These are phyloP conservation scores for Coecobrya sp. DNA, from an alignment of 2,888 invertebrate genomes.

Conservation along the genomic window DNA sequence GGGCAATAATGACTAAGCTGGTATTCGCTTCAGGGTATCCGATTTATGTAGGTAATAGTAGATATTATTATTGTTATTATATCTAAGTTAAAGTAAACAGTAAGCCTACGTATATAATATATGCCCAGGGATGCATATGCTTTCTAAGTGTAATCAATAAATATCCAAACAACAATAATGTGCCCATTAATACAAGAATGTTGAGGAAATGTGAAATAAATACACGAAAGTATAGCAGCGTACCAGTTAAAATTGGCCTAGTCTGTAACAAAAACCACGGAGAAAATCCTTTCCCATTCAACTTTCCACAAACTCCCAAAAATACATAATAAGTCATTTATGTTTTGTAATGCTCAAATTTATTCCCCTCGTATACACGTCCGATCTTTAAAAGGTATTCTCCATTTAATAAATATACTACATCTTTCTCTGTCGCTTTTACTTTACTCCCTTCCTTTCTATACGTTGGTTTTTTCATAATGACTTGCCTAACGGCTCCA, in stretches of 20 bases:
- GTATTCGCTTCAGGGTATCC: constrained; percentile 12
- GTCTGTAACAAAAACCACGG: not conserved
- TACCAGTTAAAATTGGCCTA: constrained; percentile 9
- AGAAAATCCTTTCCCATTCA: not conserved
- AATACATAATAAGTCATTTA: not conserved
- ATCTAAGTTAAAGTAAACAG: not conserved
- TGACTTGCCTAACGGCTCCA: constrained; percentile 45
- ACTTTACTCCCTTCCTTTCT: not conserved
- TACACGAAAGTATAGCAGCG: not conserved
- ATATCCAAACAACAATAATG: not conserved
- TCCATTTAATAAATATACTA: not conserved
- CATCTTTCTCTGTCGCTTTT: not conserved
- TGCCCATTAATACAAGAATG: not conserved
- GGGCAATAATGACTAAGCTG: constrained; percentile 3
- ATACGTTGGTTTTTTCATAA: constrained; percentile 48
- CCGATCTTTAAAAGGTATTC: not conserved
- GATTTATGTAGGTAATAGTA: not conserved
- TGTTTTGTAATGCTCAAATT: not conserved
- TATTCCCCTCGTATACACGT: not conserved
- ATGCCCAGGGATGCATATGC: not conserved
- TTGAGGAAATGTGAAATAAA: not conserved
- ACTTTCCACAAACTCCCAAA: constrained; percentile 22
- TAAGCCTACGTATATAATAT: not conserved
- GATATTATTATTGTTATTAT: not conserved
- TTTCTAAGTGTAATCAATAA: constrained; percentile 4